Base-by-base conservation (phyloP, 2,888 invertebrate species). In the Drosophila ezoana region DNA sequence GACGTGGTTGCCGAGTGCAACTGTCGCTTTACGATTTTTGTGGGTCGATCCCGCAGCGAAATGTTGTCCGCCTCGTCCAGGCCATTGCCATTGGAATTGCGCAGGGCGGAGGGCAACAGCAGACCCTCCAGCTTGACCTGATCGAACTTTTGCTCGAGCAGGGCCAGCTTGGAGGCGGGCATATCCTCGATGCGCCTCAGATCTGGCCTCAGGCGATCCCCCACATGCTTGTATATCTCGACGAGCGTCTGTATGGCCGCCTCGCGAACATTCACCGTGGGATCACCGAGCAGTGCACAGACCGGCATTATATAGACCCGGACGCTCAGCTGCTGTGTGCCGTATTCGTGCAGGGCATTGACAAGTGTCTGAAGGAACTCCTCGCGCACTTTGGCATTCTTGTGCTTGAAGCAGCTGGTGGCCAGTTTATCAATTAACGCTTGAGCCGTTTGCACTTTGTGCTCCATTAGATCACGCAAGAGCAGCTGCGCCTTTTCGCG, bases 311-410 rank as follows among this genome's bases (percentile, higher is more conserved):
- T 96, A 44, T 97, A 95, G 38, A 95, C 95, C 8, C 96, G 96
- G 53, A 98, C 93, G 56, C 95, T 95, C 72, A 98, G 93, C 74
- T 97, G 96, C 49, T 96, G 95, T 2, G 97, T 96, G 58, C 98
- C 98, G 92, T 97, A 96, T 96, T 96, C 95, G 90, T 97, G 96
- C 35, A 98, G 92, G 47, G 97, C 95, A 62, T 96, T 95, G 71
- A 96, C 96, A 79, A 98, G 95, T 80, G 97, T 96, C 79, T 96
- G 93, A 70, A 98, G 93, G 35, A 97, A 95, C 92, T 98, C 98
- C 90, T 98, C 98, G 57, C 98, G 93, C 37, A 98, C 96, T 93
- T 98, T 97, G 87, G 97, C 96, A 91, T 98, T 97, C 93, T 98
- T 98, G 93, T 98, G 98, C 81, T 94, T 94, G 89, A 98, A 94